A percentile compares a stretch with the other conserved stretches of the same genome.
Evolutionary conservation across 2,888 invertebrate species (phyloP).

Genomic region (Agrotis puta): DNA sequence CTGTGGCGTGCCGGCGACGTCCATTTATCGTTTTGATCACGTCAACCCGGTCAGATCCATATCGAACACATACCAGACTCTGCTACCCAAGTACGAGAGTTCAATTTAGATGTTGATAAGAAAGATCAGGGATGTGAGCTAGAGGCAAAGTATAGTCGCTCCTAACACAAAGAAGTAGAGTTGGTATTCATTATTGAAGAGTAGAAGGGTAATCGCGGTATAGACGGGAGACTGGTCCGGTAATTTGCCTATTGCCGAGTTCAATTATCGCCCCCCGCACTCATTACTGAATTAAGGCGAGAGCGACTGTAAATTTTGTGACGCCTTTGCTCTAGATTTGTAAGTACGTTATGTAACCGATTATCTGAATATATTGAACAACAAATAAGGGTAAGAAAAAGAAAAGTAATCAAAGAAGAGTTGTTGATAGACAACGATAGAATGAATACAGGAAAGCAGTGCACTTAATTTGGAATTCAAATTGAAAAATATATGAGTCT

Average conservation of each 20-base stretch:
- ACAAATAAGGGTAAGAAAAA: background rate
- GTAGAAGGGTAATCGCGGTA: slow-evolving; percentile 70
- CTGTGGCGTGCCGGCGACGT: slow-evolving; percentile 79
- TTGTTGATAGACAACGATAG: background rate
- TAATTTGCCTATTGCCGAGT: slow-evolving; percentile 90
- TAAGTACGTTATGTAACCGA: slow-evolving; percentile 77
- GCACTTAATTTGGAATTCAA: no score
- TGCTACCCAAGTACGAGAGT: slow-evolving; percentile 76
- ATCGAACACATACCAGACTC: slow-evolving; percentile 74
- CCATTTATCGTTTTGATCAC: slow-evolving; percentile 79
- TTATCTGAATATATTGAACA: slow-evolving; percentile 72
- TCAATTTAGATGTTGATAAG: slow-evolving; percentile 79
- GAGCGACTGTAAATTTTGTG: slow-evolving; percentile 86
- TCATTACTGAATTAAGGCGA: slow-evolving; percentile 90
- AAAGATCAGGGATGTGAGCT: slow-evolving; percentile 66
- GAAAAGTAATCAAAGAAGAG: slow-evolving; percentile 6
- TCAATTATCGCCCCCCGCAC: slow-evolving; percentile 91
- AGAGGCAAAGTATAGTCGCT: slow-evolving; percentile 67
- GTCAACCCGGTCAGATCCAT: slow-evolving; percentile 70
- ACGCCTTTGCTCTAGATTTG: slow-evolving; percentile 85
- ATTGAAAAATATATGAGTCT: no score
- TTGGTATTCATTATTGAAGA: slow-evolving; percentile 64
- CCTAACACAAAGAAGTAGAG: slow-evolving; percentile 71
- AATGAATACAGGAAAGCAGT: background rate
- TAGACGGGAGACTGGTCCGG: slow-evolving; percentile 80